A percentile compares a stretch with the other conserved stretches of the same genome.
These are phyloP conservation scores for Colletes gigas DNA, from an alignment of 1,140 invertebrate species.

Conservation along the genomic window DNA sequence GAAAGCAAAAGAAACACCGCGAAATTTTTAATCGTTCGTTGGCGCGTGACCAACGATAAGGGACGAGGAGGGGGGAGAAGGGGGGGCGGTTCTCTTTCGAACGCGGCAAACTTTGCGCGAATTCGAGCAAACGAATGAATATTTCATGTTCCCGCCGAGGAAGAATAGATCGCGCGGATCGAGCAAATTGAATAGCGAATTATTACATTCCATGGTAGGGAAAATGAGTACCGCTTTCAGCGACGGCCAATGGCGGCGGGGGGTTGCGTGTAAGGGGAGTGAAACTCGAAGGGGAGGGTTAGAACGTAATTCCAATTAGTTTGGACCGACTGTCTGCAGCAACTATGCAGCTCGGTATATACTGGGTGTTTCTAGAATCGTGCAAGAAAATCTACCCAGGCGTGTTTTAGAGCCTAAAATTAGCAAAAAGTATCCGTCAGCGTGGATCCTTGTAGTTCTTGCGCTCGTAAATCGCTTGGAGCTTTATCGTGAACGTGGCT, in stretches of 20 bases:
- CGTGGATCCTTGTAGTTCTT: not conserved
- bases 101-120: not conserved
- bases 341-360: constrained; percentile 9
- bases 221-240: constrained; percentile 45
- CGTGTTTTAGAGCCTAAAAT: not conserved
- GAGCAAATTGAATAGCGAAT: constrained; percentile 49
- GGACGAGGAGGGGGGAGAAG: too few species aligned
- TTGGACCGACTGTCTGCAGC: constrained; percentile 25
- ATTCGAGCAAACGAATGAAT: constrained; percentile 30
- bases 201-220: constrained; percentile 40
- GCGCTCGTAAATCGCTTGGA: not conserved
- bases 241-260: not conserved
- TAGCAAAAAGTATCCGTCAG: not conserved
- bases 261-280: not conserved
- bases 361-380: constrained; percentile 10
- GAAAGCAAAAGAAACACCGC: too few species aligned
- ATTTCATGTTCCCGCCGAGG: constrained; percentile 11
- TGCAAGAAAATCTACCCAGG: not conserved
- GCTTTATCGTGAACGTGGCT: too few species aligned
- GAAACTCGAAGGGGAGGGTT: not conserved
- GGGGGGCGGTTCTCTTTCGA: too few species aligned
- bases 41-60: too few species aligned
- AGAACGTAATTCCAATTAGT: constrained; percentile 57
- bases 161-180: constrained; percentile 39
- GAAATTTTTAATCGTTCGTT: constrained; percentile 7